Evolutionary conservation across 2,797 vertebrate genomes (phyloP).

Genomic region (Falco columbarius): DNA sequence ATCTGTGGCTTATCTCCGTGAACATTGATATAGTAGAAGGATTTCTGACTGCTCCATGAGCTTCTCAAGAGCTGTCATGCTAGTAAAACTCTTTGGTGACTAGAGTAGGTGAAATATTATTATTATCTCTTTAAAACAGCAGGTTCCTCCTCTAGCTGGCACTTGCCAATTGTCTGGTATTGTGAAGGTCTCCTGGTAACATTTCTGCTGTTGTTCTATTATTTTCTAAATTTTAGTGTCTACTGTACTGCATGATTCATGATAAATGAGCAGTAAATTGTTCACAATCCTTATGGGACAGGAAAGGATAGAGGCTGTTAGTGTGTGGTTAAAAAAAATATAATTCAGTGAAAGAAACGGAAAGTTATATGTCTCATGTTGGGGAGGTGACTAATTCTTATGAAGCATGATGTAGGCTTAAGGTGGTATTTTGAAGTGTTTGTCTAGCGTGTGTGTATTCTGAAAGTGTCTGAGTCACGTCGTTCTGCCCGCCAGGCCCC

Average conservation of each 20-base stretch:
- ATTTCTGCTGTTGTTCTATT: neutral
- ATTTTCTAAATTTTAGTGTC: neutral
- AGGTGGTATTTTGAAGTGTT: slow-evolving; percentile 20
- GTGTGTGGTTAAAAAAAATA: neutral
- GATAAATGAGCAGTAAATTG: neutral
- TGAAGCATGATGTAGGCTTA: neutral
- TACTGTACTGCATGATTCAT: neutral
- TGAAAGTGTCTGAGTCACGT: neutral
- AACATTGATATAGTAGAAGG: neutral
- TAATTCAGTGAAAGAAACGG: neutral
- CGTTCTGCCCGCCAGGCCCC: neutral
- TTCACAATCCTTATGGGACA: neutral
- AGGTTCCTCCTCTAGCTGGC: neutral
- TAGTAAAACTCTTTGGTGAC: neutral
- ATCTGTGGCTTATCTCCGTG: neutral
- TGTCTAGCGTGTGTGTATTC: neutral
- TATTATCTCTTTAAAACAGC: neutral
- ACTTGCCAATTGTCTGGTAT: neutral
- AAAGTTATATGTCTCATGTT: neutral
- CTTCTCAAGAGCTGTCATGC: neutral
- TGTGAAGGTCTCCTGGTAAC: neutral
- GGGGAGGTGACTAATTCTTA: slow-evolving; percentile 39
- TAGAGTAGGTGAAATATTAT: neutral
- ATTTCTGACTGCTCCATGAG: neutral
- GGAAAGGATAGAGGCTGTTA: slow-evolving; percentile 5